These are phyloP conservation scores for Drosophila recens DNA, from an alignment of 2,888 invertebrate genomes.

Conservation along the genomic window DNA sequence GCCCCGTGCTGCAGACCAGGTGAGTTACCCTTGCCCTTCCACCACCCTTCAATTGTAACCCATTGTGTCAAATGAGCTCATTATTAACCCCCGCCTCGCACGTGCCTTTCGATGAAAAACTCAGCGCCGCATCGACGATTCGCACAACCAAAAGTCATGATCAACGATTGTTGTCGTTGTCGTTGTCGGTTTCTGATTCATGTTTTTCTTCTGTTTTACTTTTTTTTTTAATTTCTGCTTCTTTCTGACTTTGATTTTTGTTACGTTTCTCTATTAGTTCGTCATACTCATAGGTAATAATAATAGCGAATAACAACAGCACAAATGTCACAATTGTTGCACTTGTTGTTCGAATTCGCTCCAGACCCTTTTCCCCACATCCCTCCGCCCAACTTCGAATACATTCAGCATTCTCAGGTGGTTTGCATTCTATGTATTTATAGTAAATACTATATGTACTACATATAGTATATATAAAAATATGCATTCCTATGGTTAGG, in stretches of 20 bases:
- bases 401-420: conserved; percentile 70
- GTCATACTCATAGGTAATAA: conserved; percentile 44
- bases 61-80: conserved; percentile 58
- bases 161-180: conserved; percentile 50
- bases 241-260: conserved; percentile 42
- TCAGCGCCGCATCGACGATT: conserved; percentile 57
- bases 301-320: conserved; percentile 25
- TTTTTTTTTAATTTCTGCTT: conserved; percentile 9
- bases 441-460: conserved; percentile 13
- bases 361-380: conserved; percentile 1
- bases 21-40: conserved; percentile 66
- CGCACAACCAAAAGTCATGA: conserved; percentile 75
- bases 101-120: conserved; percentile 72
- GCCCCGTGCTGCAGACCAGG: conserved; percentile 81
- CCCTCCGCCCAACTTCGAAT: conserved; percentile 23
- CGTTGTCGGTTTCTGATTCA: conserved; percentile 65
- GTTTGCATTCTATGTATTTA: conserved; percentile 51
- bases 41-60: not conserved
- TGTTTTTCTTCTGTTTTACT: conserved; percentile 30
- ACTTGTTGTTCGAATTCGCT: conserved; percentile 49
- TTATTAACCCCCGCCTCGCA: conserved; percentile 56
- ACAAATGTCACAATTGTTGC: conserved; percentile 65
- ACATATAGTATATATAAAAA: conserved; percentile 5
- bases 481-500: conserved; percentile 41
- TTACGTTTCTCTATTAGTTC: conserved; percentile 51